A percentile compares a stretch with the other conserved stretches of the same genome.
Evolutionary conservation across 1,140 invertebrate genomes (phyloP).

Genomic region (Drosophila busckii): DNA sequence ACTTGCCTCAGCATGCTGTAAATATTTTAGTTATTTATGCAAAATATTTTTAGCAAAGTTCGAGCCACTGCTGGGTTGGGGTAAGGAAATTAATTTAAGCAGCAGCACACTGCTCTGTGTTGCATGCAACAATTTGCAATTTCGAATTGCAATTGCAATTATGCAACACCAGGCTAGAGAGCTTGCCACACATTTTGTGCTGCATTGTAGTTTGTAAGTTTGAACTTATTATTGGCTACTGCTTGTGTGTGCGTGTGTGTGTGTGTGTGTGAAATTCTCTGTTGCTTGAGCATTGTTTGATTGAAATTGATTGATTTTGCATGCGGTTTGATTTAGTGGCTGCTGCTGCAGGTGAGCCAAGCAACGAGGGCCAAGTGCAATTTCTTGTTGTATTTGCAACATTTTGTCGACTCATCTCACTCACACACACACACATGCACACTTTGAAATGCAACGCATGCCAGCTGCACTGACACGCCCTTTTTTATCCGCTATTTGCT

Average conservation of each 20-base stretch:
- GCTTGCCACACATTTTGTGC: too few relatives aligned
- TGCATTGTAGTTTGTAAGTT: too few relatives aligned
- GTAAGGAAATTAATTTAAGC: too few relatives aligned
- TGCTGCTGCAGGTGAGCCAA: constrained; percentile 8
- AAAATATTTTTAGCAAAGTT: constrained; percentile 45
- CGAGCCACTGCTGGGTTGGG: too few relatives aligned
- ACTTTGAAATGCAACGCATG: constrained; percentile 76
- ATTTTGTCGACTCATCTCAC: constrained; percentile 62
- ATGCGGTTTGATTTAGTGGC: constrained; percentile 9
- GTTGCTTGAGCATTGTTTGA: constrained; percentile 26
- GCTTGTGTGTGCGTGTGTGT: too few relatives aligned
- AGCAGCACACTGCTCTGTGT: too few relatives aligned
- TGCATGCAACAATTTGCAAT: too few relatives aligned
- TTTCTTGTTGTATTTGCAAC: constrained; percentile 21
- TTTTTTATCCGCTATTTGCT: constrained; percentile 21
- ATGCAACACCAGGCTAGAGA: too few relatives aligned
- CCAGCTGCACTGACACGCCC: constrained; percentile 22
- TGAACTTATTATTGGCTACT: too few relatives aligned
- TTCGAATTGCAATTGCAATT: too few relatives aligned
- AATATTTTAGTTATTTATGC: constrained; percentile 57
- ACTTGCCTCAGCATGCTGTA: constrained; percentile 15
- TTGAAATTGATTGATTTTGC: constrained; percentile 35
- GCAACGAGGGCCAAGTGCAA: constrained; percentile 1
- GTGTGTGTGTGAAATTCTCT: too few relatives aligned
- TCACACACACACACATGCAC: constrained; percentile 53